A percentile compares a stretch with the other conserved stretches of the same genome.
These are phyloP conservation scores for Bombycilla garrulus DNA, from an alignment of 2,113 vertebrate species.

Conservation along the genomic window DNA sequence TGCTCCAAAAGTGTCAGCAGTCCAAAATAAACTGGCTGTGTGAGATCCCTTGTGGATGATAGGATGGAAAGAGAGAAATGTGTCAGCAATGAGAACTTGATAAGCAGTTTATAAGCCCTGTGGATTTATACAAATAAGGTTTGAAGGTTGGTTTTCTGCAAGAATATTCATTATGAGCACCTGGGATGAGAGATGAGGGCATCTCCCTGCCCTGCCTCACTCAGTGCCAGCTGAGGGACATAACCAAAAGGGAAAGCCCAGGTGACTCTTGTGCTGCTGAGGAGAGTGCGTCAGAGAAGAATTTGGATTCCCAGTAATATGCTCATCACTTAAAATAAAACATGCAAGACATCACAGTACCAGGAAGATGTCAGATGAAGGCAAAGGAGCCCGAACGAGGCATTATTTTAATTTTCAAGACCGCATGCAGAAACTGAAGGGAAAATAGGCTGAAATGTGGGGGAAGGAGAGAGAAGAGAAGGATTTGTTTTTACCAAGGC, in stretches of 20 bases:
- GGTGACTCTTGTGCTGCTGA: neutral
- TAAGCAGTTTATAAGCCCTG: neutral
- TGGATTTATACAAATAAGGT: neutral
- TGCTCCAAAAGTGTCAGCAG: neutral
- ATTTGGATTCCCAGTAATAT: neutral
- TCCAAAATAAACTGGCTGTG: neutral
- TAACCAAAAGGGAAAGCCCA: rapidly evolving
- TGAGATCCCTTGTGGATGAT: neutral
- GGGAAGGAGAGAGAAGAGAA: neutral
- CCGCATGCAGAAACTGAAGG: neutral
- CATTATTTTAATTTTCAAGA: neutral
- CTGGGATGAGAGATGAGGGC: neutral
- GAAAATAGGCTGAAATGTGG: neutral
- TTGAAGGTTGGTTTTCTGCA: neutral
- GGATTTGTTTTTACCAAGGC: neutral
- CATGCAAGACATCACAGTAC: neutral
- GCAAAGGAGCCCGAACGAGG: neutral
- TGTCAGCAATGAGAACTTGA: neutral
- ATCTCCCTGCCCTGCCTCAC: neutral
- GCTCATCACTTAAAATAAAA: constrained; percentile 2
- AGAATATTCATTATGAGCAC: neutral
- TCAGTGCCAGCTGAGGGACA: neutral
- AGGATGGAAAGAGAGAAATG: neutral
- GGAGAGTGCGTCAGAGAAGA: neutral
- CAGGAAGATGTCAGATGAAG: neutral